Percentiles rank a stretch among this genome's conserved stretches.
Evolutionary conservation across 2,797 vertebrate genomes (phyloP).

Genomic region (Lacerta viridis): DNA sequence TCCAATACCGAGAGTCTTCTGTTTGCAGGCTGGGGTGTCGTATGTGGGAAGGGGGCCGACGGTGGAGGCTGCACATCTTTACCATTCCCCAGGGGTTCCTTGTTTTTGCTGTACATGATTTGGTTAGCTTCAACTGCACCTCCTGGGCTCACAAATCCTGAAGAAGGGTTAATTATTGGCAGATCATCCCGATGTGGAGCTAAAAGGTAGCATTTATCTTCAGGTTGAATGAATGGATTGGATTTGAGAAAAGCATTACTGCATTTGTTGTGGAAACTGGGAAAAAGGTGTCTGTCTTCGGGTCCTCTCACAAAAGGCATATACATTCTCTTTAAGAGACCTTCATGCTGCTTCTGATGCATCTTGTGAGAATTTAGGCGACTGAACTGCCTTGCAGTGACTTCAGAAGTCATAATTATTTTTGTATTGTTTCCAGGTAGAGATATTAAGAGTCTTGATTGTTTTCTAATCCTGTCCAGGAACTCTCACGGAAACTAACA

Average conservation of each 20-base stretch:
- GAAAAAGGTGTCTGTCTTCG: constrained; percentile 66
- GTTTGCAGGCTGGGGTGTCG: constrained; percentile 57
- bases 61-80: constrained; percentile 63
- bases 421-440: not conserved
- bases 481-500: constrained; percentile 36
- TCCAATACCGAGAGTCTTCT: constrained; percentile 52
- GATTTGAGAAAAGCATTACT: constrained; percentile 69
- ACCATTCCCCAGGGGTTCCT: constrained; percentile 69
- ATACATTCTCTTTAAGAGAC: constrained; percentile 59
- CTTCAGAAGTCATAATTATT: constrained; percentile 23
- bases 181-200: constrained; percentile 75
- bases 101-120: constrained; percentile 61
- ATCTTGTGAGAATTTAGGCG: constrained; percentile 1
- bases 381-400: constrained; percentile 49
- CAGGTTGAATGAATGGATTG: constrained; percentile 46
- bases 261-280: constrained; percentile 71
- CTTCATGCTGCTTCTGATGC: constrained; percentile 26
- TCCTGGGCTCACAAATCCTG: constrained; percentile 77
- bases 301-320: constrained; percentile 66
- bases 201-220: constrained; percentile 47
- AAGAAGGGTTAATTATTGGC: constrained; percentile 73
- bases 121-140: constrained; percentile 72
- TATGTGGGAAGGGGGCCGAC: not conserved
- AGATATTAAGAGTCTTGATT: not conserved
- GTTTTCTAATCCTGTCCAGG: constrained; percentile 40